phyloP scores from a whole-genome alignment of 2,888 invertebrate species.

The Euphydryas editha region DNA sequence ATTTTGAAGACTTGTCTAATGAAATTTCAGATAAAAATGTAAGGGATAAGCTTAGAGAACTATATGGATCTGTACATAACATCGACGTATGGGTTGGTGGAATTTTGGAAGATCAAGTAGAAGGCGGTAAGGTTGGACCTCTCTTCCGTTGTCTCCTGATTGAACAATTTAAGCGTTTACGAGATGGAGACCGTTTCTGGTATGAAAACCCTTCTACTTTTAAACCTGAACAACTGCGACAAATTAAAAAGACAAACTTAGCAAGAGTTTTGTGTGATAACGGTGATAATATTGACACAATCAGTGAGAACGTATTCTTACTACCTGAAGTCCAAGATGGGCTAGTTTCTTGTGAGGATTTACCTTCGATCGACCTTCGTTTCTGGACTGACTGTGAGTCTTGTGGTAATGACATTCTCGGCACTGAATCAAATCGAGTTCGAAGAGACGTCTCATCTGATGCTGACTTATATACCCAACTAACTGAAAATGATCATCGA shows the following conservation, averaged over 20 bases:
- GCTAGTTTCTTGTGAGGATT: conserved; percentile 86
- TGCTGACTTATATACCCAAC: conserved; percentile 29
- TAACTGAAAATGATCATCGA: conserved; percentile 50
- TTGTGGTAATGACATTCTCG: conserved; percentile 67
- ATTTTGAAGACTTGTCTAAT: conserved; percentile 91
- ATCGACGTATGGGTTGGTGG: conserved; percentile 99
- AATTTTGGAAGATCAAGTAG: conserved; percentile 94
- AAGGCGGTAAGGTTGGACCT: conserved; percentile 95
- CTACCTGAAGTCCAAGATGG: conserved; percentile 87
- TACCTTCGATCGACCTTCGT: conserved; percentile 89
- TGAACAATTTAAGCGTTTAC: conserved; percentile 94
- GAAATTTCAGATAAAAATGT: conserved; percentile 90
- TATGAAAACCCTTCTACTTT: conserved; percentile 96
- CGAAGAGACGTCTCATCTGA: conserved; percentile 48
- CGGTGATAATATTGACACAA: conserved; percentile 93
- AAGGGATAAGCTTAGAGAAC: conserved; percentile 88
- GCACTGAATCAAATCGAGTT: conserved; percentile 51
- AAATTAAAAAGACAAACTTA: conserved; percentile 92
- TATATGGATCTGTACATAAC: conserved; percentile 98
- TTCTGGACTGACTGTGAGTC: conserved; percentile 92
- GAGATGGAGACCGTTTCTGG: conserved; percentile 98
- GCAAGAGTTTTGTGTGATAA: conserved; percentile 95
- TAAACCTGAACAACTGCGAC: conserved; percentile 91
- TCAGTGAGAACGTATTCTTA: conserved; percentile 91
- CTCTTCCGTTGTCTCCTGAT: conserved; percentile 95